A percentile compares a stretch with the other conserved stretches of the same genome.
Conservation (phyloP, 2,888 invertebrate species). For the Pollenia angustigena region DNA sequence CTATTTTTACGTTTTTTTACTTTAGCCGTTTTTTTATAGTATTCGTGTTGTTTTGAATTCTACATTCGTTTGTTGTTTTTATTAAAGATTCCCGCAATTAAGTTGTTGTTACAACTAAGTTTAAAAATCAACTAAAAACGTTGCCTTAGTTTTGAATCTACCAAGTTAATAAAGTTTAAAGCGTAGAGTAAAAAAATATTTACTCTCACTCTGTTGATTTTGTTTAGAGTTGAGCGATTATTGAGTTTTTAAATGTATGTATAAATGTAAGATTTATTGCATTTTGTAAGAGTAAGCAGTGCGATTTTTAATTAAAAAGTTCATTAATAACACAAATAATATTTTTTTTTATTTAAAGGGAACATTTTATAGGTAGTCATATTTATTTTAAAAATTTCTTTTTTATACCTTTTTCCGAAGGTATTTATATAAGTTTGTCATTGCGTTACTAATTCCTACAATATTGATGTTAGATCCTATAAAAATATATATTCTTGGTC, state of each 20-base stretch:
- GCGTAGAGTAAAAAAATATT: slow-evolving; percentile 33
- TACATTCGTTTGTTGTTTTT: slow-evolving; percentile 10
- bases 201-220: slow-evolving; percentile 11
- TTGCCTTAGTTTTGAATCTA: slow-evolving; percentile 32
- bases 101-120: slow-evolving; percentile 63
- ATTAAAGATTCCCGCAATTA: slow-evolving; percentile 16
- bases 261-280: not conserved
- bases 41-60: slow-evolving; percentile 22
- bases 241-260: not conserved
- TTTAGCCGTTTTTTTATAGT: slow-evolving; percentile 20
- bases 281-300: not conserved
- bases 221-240: slow-evolving; percentile 5
- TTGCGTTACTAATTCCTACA: no score
- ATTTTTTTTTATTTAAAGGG: no score
- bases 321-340: slow-evolving; percentile 5
- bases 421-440: no score
- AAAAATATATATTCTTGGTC: no score
- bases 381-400: no score
- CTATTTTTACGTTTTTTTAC: slow-evolving; percentile 31
- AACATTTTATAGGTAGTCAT: no score
- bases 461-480: no score
- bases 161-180: slow-evolving; percentile 50
- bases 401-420: no score
- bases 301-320: slow-evolving; percentile 15
- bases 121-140: slow-evolving; percentile 62